Evolutionary conservation across 2,888 invertebrate species (phyloP), one percentile per base, ranked within the genome.

Genomic region (Lepidocyrtinus sp.): DNA sequence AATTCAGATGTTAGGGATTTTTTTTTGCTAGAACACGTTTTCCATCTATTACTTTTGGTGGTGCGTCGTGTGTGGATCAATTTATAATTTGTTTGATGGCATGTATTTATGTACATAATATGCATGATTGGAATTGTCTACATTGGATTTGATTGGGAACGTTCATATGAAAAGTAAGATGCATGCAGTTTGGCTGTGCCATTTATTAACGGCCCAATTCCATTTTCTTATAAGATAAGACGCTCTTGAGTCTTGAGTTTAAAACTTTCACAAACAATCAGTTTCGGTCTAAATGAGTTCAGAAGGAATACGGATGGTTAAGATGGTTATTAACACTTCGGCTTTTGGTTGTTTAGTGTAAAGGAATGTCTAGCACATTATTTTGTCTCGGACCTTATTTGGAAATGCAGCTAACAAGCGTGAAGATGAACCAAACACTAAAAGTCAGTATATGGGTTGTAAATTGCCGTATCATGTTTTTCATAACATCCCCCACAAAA

Each of bases 401-500:
- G 50, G 50, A 50, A 50, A 50, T 50, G 50, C 12, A 15, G 50
- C 15, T 50, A 50, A 36, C 50, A 50, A 50, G 50, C 50, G 50
- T 50, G 50, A 50, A n/a, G 50, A 50, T n/a, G n/a, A 50, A n/a
- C 50, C 50, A 17, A 50, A 12, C 15, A 17, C 50, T 50, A 50
- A 50, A 50, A 50, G 15, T 50, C 50, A 50, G 50, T 50, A 50
- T 50, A n/a, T n/a, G 50, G 50, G n/a, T 50, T 50, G 50, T 50
- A 50, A 50, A 50, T 50, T 50, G 50, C 50, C 2, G 50, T 50
- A 50, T 50, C 50, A 50, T 50, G 5, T 50, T 50, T 50, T 50
- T 50, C 17, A 50, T 50, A 17, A n/a, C 50, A 7, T n/a, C 50
- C 50, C 50, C 50, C 50, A 50, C 50, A 50, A 7, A 36, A 36